Evolutionary conservation across 2,888 invertebrate genomes (phyloP).

Genomic region (Plebejus argus): DNA sequence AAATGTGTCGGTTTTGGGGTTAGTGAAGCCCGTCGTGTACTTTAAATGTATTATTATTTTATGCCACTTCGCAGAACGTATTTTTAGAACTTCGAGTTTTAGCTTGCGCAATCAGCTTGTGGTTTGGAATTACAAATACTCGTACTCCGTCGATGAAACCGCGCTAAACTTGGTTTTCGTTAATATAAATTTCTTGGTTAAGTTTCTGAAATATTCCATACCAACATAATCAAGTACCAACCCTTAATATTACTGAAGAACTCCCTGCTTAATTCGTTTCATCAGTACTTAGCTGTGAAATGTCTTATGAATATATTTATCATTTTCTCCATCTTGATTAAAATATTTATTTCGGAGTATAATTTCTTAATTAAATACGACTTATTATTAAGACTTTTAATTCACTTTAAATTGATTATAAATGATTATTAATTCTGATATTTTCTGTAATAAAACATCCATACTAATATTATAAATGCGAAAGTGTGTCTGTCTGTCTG

Average conservation of each 20-base stretch:
- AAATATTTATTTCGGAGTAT: not conserved
- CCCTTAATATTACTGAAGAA: not conserved
- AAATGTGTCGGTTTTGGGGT: too few relatives aligned
- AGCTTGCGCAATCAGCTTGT: not conserved
- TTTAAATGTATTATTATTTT: too few relatives aligned
- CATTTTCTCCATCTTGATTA: not conserved
- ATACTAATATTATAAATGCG: too few relatives aligned
- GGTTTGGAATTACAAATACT: not conserved
- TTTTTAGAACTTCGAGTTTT: not conserved
- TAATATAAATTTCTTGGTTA: conserved; percentile 11
- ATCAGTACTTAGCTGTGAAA: not conserved
- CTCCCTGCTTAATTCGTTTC: not conserved
- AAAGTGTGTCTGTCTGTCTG: too few relatives aligned
- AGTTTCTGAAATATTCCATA: not conserved
- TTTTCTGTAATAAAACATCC: too few relatives aligned
- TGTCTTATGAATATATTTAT: not conserved
- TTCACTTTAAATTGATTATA: too few relatives aligned
- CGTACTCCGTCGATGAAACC: not conserved
- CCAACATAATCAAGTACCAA: not conserved
- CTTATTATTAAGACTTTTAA: too few relatives aligned
- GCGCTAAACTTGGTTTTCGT: not conserved
- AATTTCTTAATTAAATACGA: too few relatives aligned
- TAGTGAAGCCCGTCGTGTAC: too few relatives aligned
- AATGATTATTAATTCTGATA: too few relatives aligned
- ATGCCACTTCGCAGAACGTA: not conserved